Conservation (phyloP, 2,113 vertebrate genomes). For the Phasianus colchicus region DNA sequence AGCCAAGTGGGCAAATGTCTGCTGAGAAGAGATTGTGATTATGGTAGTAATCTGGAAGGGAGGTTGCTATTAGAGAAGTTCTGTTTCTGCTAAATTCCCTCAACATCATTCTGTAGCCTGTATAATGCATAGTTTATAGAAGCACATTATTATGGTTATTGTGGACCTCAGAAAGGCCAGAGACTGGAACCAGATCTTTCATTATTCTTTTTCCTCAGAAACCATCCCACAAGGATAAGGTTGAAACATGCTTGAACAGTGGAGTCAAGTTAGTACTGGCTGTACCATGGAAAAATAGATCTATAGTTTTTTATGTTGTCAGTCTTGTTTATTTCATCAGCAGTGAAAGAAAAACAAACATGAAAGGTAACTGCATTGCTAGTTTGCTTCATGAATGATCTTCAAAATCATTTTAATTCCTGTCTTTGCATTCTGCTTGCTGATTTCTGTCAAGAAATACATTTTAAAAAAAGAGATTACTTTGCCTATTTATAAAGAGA, state of each 20-base stretch:
- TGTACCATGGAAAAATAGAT: neutral
- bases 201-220: neutral
- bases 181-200: neutral
- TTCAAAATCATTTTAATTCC: neutral
- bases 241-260: neutral
- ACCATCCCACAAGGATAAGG: neutral
- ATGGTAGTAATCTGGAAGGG: neutral
- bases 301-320: neutral
- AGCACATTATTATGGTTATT: neutral
- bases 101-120: neutral
- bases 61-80: neutral
- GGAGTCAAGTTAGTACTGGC: neutral
- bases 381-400: neutral
- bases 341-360: neutral
- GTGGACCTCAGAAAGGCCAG: neutral
- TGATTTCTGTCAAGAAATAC: neutral
- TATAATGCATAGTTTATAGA: neutral
- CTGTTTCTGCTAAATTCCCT: neutral
- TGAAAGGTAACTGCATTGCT: neutral
- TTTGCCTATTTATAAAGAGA: neutral
- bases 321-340: neutral
- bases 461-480: neutral
- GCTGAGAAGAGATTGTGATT: neutral
- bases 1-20: neutral
- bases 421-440: neutral